Percentiles rank a stretch among this genome's conserved stretches.
These are phyloP conservation scores for Thyatira batis DNA, from an alignment of 2,888 invertebrate genomes.

Conservation along the genomic window DNA sequence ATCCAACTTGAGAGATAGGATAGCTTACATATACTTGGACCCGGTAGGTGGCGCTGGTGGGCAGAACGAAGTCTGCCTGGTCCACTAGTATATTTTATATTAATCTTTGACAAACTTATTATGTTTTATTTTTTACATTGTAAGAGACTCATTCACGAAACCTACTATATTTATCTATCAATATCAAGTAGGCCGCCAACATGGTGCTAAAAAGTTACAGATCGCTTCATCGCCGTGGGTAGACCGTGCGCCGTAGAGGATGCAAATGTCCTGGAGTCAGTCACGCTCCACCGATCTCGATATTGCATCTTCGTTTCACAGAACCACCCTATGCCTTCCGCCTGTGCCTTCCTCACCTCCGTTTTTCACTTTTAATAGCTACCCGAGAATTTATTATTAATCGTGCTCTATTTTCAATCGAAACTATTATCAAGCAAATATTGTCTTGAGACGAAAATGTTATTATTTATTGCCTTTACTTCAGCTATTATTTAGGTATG, in stretches of 20 bases:
- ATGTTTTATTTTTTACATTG: too few species aligned
- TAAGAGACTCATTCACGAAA: too few species aligned
- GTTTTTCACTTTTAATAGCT: conserved; percentile 70
- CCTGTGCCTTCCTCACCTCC: conserved; percentile 47
- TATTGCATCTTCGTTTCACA: conserved; percentile 57
- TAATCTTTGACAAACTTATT: too few species aligned
- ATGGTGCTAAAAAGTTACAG: conserved; percentile 41
- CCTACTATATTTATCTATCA: too few species aligned
- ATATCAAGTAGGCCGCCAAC: too few species aligned
- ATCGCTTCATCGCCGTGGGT: conserved; percentile 20
- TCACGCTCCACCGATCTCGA: conserved; percentile 59
- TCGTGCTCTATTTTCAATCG: conserved; percentile 48
- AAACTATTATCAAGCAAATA: conserved; percentile 16
- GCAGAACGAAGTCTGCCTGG: too few species aligned
- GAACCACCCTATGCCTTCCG: conserved; percentile 19
- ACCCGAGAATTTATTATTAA: conserved; percentile 66
- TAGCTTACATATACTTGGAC: too few species aligned
- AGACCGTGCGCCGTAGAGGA: conserved; percentile 24
- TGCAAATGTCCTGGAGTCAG: conserved; percentile 66
- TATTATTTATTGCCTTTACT: background rate
- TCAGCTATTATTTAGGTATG: background rate
- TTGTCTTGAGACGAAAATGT: background rate
- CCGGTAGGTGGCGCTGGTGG: too few species aligned
- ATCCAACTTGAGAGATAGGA: too few species aligned
- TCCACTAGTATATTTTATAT: too few species aligned